A percentile compares a stretch with the other conserved stretches of the same genome.
These are phyloP conservation scores for Cirrhinus mrigala DNA, from an alignment of 2,797 vertebrate genomes.

Conservation along the genomic window DNA sequence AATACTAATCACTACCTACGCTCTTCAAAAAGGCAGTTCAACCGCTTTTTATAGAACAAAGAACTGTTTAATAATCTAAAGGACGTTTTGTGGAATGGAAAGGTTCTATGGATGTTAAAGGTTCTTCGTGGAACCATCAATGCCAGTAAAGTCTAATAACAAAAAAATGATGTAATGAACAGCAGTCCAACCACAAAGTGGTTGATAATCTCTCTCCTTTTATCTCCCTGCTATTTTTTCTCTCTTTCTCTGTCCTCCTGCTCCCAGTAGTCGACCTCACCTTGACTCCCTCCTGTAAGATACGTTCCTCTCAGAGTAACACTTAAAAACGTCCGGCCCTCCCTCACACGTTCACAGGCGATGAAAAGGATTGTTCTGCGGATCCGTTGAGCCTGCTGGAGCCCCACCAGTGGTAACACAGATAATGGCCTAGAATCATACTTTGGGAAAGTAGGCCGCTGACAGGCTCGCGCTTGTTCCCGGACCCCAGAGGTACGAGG, in stretches of 20 bases:
- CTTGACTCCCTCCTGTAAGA: conserved; percentile 32
- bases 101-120: too few species aligned
- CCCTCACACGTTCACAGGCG: conserved; percentile 1
- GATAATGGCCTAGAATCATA: conserved; percentile 87
- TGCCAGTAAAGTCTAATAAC: background rate
- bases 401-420: conserved; percentile 86
- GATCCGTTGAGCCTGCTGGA: conserved; percentile 77
- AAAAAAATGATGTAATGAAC: background rate
- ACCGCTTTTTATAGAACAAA: too few species aligned
- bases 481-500: conserved; percentile 65
- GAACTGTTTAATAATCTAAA: too few species aligned
- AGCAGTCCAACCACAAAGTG: background rate
- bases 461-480: conserved; percentile 63
- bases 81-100: background rate
- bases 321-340: conserved; percentile 25
- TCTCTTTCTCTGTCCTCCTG: background rate
- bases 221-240: background rate
- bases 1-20: too few species aligned
- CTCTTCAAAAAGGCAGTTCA: too few species aligned
- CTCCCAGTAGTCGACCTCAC: conserved; percentile 21
- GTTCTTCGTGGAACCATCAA: background rate
- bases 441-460: conserved; percentile 82
- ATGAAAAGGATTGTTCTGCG: conserved; percentile 76
- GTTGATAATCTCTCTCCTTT: background rate
- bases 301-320: conserved; percentile 23